Evolutionary conservation across 2,797 vertebrate species (phyloP).

Genomic region (Phoxinus dragarum): DNA sequence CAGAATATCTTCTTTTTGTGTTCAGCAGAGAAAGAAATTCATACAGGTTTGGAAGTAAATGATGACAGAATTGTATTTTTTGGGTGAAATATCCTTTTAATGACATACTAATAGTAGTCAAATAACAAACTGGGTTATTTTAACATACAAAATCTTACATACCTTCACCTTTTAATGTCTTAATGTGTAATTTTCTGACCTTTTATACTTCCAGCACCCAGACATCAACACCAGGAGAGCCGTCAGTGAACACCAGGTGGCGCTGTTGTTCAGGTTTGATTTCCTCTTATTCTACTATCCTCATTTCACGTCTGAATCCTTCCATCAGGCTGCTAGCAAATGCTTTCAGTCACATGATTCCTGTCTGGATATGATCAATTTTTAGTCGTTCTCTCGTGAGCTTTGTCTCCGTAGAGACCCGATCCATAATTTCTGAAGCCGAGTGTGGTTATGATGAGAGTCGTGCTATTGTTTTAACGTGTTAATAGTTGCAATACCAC

Average conservation of each 20-base stretch:
- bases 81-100: no score
- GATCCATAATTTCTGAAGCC: background rate
- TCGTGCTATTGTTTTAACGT: slow-evolving; percentile 19
- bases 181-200: background rate
- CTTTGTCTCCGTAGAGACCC: background rate
- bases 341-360: background rate
- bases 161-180: background rate
- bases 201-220: background rate
- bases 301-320: background rate
- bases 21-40: no score
- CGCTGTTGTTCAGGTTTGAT: background rate
- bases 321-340: background rate
- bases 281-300: background rate
- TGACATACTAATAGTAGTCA: background rate
- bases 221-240: background rate
- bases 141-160: background rate
- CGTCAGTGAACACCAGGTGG: slow-evolving; percentile 10
- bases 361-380: background rate
- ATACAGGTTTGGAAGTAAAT: no score
- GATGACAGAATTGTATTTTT: no score
- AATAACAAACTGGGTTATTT: background rate
- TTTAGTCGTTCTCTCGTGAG: background rate
- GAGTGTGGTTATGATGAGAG: background rate
- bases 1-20: no score
- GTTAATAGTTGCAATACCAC: slow-evolving; percentile 25